phyloP scores from a whole-genome alignment of 2,113 vertebrate species.

The Nothoprocta pentlandii region DNA sequence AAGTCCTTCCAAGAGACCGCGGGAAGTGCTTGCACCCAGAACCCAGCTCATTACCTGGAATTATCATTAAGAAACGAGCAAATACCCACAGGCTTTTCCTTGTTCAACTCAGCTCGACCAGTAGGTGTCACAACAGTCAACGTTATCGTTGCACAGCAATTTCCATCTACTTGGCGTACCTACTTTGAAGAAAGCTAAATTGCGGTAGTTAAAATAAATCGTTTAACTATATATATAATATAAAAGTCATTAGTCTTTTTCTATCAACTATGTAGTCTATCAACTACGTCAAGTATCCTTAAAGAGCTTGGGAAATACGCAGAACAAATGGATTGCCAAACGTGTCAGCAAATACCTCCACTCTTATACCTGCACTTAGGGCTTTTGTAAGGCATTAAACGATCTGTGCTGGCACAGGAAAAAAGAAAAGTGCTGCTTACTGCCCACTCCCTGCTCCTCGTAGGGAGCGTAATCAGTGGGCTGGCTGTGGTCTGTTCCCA shows the following conservation, averaged over 20 bases:
- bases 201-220: background rate
- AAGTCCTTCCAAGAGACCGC: background rate
- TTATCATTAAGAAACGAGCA: background rate
- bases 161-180: background rate
- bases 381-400: background rate
- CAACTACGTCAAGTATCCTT: slow-evolving; percentile 39
- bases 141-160: background rate
- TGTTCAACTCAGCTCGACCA: slow-evolving; percentile 15
- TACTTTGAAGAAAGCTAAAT: background rate
- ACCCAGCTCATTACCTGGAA: background rate
- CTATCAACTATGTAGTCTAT: background rate
- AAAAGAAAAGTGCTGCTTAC: slow-evolving; percentile 15
- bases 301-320: background rate
- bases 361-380: slow-evolving; percentile 19
- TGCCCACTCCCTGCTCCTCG: background rate
- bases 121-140: slow-evolving; percentile 55
- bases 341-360: slow-evolving; percentile 28
- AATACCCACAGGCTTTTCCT: background rate
- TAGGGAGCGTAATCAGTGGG: background rate
- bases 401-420: background rate
- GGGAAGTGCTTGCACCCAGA: background rate
- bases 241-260: background rate
- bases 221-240: background rate
- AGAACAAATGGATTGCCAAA: slow-evolving; percentile 63
- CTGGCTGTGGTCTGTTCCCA: background rate